Base-by-base conservation (phyloP, 2,888 invertebrate genomes). In the Mythimna loreyi region DNA sequence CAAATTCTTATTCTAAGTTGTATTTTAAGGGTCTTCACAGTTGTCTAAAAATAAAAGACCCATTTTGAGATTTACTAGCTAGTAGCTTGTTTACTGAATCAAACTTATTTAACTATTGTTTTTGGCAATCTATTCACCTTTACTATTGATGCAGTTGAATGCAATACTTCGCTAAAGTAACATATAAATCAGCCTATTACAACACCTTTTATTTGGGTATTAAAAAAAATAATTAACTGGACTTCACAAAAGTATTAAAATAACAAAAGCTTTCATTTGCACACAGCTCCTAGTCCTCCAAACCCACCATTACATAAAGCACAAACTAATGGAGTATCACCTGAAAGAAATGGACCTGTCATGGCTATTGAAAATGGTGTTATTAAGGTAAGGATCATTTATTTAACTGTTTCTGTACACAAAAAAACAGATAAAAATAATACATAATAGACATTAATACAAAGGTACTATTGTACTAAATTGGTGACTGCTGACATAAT, bases 301-400 rank as follows among this genome's bases (percentile, higher is more conserved):
- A 75, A 59, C 21, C 79, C 75, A 78, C 72, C 75, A 59, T 66
- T 70, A 74, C 67, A 72, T 59, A 75, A 78, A 67, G 63, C 70
- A 59, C 60, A 65, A 56, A 72, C 66, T 65, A 85, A 84, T 78
- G 73, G 75, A 65, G 78, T 72, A 74, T 71, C 85, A 72, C 69
- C 82, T 72, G 90, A 91, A 78, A 92, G 87, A 75, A 89, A 86
- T 82, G 91, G 92, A 16, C 94, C 93, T 25, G 89, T 95, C 49
- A 92, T 96, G 89, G 91, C 96, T 43, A 95, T 96, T 80, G 96
- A 96, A 86, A 95, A 95, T 92, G 96, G 96, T 74, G 84, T 95
- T 53, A 95, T 96, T 74, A 93, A 94, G 92, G 96, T 95, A 85
- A 74, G 33, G 13, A 19, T 36, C 6, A n/a, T n/a, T n/a, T n/a